These are phyloP conservation scores for Psilopsiagon aymara DNA, from an alignment of 2,113 vertebrate species.

Conservation along the genomic window DNA sequence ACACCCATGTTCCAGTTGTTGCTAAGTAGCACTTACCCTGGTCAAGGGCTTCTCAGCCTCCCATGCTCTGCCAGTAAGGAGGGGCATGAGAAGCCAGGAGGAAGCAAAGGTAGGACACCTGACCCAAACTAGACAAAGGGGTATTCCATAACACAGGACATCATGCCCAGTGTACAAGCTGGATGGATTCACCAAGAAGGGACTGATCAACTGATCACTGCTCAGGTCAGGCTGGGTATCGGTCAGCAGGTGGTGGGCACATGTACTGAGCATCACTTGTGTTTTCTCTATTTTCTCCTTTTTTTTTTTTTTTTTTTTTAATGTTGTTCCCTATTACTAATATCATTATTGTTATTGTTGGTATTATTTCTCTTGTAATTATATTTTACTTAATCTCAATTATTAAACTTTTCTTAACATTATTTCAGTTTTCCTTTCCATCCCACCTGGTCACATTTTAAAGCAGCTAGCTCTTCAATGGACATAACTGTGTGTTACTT, in stretches of 20 bases:
- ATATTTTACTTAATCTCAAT: not conserved
- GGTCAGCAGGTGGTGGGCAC: not conserved
- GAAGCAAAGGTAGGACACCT: not conserved
- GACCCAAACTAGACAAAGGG: not conserved
- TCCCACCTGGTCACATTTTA: not conserved
- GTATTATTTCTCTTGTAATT: not conserved
- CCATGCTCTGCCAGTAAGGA: not conserved
- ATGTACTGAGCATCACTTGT: not conserved
- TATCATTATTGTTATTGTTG: not conserved
- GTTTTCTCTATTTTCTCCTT: not conserved
- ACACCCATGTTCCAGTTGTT: not conserved
- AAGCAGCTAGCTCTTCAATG: conserved; percentile 11
- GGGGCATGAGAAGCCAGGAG: not conserved
- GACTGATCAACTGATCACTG: not conserved
- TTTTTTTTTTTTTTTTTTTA: not conserved
- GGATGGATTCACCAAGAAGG: not conserved
- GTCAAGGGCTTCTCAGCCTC: not conserved
- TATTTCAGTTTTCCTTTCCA: not conserved
- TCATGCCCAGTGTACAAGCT: not conserved
- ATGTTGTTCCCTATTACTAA: not conserved
- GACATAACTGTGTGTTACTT: not conserved
- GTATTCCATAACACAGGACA: not conserved
- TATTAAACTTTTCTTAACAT: not conserved
- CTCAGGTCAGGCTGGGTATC: not conserved
- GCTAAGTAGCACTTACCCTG: not conserved